Conservation (phyloP, 2,797 vertebrate genomes). For the Darevskia mixta region DNA sequence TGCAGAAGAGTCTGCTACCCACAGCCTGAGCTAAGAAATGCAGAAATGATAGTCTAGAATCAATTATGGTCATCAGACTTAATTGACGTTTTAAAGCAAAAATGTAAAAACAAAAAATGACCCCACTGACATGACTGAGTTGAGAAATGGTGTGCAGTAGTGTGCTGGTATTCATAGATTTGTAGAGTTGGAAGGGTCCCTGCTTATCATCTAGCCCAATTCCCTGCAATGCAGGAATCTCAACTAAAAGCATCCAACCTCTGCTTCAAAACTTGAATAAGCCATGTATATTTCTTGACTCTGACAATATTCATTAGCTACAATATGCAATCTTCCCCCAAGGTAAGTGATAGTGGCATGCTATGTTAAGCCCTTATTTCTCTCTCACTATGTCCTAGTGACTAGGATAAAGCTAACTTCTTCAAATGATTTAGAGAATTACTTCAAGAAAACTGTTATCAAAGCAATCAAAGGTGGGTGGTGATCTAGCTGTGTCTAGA, state of each 20-base stretch:
- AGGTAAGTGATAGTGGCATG: not conserved
- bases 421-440: slow-evolving; percentile 19
- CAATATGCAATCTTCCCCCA: not conserved
- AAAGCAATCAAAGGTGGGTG: fast-evolving
- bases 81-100: not conserved
- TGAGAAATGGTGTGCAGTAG: not conserved
- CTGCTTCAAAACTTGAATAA: not conserved
- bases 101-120: not conserved
- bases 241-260: too few species aligned
- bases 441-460: not conserved
- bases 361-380: not conserved
- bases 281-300: not conserved
- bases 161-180: too few species aligned
- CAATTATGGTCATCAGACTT: not conserved
- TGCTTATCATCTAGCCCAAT: too few species aligned
- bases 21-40: not conserved
- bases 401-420: not conserved
- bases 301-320: not conserved
- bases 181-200: too few species aligned
- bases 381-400: not conserved
- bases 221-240: too few species aligned
- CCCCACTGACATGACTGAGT: not conserved
- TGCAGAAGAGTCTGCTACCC: not conserved
- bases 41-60: not conserved
- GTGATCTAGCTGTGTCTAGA: not conserved